Evolutionary conservation across 2,888 invertebrate genomes (phyloP), one percentile per base, ranked within the genome.

Genomic region (Helobdella robusta): DNA sequence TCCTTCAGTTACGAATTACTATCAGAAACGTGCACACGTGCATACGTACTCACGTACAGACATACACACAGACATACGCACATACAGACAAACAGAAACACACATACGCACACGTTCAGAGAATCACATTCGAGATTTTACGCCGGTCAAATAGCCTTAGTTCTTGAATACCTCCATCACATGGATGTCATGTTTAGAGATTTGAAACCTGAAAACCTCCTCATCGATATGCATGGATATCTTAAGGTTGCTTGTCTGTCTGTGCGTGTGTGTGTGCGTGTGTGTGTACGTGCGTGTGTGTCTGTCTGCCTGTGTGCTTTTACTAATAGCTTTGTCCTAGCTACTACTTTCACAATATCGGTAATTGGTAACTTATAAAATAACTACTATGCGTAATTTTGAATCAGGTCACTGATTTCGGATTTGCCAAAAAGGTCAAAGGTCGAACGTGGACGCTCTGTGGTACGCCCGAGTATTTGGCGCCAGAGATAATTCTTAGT

Each of bases 371-470:
- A 40, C 11, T 40, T 18, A 40, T 15, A 40, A 52, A 52, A 52
- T 20, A 8, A 18, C 8, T 18, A 15, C 52, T 11, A 8, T 20
- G 15, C 52, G 8, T 52, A 34, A 35, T 20, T 65, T 8, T 32
- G 36, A 73, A 71, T 11, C 85, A 89, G 82, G 94, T 98, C 73
- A 98, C 98, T 73, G 98, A 98, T 82, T 98, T 98, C 81, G 98
- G 98, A 68, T 98, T 98, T 81, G 95, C 97, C 70, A 98, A 98
- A 82, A 86, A 92, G 73, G 95, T 98, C 67, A 97, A 95, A 81
- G 97, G 97, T n/a, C 87, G 97, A 80, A 98, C 98, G 82, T 98
- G 97, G 97, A 98, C 97, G 68, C 82, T 98, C 66, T 98, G 97
- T 81, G 97, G 97, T 68, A 98, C 97, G 48, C 98, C 98, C 30